A percentile compares a stretch with the other conserved stretches of the same genome.
Conservation (phyloP, 2,797 vertebrate species). For the Sebastes paucispinis region DNA sequence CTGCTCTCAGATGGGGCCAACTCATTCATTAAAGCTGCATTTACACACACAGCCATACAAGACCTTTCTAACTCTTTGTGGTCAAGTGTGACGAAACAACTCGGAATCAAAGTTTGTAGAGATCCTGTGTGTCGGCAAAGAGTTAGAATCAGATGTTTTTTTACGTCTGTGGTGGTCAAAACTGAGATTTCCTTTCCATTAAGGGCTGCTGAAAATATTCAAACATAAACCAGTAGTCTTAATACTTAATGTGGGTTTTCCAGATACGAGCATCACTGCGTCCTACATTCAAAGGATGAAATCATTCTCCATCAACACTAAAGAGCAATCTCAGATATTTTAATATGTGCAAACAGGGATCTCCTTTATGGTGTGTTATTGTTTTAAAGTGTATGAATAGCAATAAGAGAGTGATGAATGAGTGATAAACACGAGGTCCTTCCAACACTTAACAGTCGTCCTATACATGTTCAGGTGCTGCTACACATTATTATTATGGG, state of each 20-base stretch:
- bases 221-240: conserved; percentile 1
- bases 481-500: conserved; percentile 57
- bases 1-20: background rate
- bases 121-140: background rate
- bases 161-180: background rate
- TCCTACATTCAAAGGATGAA: conserved; percentile 44
- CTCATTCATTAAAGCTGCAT: conserved; percentile 42
- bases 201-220: background rate
- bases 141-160: conserved; percentile 10
- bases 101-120: background rate
- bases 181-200: background rate
- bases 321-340: background rate
- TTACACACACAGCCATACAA: conserved; percentile 20
- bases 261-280: conserved; percentile 4
- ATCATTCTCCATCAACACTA: no score
- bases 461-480: conserved; percentile 57
- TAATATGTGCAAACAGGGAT: conserved; percentile 58
- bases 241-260: background rate
- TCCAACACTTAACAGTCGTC: conserved; percentile 67
- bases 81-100: background rate
- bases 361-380: conserved; percentile 7
- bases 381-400: conserved; percentile 17
- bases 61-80: conserved; percentile 20
- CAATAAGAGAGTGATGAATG: conserved; percentile 1
- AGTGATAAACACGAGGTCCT: conserved; percentile 37